These are phyloP conservation scores for Chaetodon trifascialis DNA, from an alignment of 2,113 vertebrate genomes.

Conservation along the genomic window DNA sequence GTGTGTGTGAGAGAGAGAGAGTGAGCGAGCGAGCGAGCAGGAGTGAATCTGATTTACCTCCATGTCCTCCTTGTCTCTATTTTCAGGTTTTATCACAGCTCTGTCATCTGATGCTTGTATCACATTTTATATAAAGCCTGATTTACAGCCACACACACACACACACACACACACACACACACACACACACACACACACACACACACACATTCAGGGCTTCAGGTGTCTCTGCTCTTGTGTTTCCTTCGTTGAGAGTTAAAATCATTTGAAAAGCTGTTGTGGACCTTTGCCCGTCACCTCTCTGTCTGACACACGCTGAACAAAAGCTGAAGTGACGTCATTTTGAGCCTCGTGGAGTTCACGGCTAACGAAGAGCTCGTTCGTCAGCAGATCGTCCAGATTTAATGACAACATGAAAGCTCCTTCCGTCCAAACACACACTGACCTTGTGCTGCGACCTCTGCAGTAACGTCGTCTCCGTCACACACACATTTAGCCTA, in stretches of 20 bases:
- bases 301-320: background rate
- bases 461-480: background rate
- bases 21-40: background rate
- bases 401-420: background rate
- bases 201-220: background rate
- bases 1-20: background rate
- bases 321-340: background rate
- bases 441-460: slow-evolving; percentile 40
- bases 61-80: slow-evolving; percentile 23
- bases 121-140: background rate
- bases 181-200: background rate
- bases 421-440: background rate
- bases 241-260: background rate
- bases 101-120: slow-evolving; percentile 23
- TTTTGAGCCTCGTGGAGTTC: no score
- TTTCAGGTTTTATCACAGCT: slow-evolving; percentile 29
- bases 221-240: background rate
- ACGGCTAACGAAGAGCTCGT: background rate
- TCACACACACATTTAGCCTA: slow-evolving; percentile 46
- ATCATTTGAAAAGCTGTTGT: background rate
- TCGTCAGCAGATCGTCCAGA: background rate
- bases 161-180: no score
- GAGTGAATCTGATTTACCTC: slow-evolving; percentile 26
- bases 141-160: background rate
- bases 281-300: background rate